phyloP scores from a whole-genome alignment of 2,888 invertebrate genomes.

The Agrochola macilenta region DNA sequence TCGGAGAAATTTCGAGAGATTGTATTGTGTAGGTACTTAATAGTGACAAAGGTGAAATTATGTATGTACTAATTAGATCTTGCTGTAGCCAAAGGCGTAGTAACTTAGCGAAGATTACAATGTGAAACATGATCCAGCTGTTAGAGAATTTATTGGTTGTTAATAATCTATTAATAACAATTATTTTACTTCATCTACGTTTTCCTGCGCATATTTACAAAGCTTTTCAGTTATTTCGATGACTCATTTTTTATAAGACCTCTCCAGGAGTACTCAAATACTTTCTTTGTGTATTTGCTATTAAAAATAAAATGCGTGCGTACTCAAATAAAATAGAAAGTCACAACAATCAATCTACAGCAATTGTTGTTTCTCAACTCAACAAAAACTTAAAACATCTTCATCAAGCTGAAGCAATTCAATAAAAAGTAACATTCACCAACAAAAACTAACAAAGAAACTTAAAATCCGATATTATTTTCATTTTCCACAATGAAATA shows the following conservation, averaged over 20 bases:
- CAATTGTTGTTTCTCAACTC: background rate
- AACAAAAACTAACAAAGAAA: conserved; percentile 52
- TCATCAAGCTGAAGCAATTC: conserved; percentile 17
- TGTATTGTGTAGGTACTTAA: conserved; percentile 8
- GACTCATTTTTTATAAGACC: background rate
- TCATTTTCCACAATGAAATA: conserved; percentile 57
- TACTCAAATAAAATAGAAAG: background rate
- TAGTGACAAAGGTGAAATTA: conserved; percentile 26
- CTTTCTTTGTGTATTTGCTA: background rate
- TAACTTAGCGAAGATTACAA: background rate
- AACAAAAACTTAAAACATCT: conserved; percentile 19
- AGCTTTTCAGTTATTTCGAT: background rate
- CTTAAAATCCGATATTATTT: conserved; percentile 61
- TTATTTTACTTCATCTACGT: background rate
- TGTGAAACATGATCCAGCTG: background rate
- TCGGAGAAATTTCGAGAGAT: conserved; percentile 22
- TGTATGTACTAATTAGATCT: conserved; percentile 31
- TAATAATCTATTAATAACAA: background rate
- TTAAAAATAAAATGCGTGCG: background rate
- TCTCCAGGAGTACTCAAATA: background rate
- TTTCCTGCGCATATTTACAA: background rate
- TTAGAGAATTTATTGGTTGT: background rate
- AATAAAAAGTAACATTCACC: conserved; percentile 32
- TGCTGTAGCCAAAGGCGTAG: background rate
- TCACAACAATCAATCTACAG: background rate